These are phyloP conservation scores for Ditula angustiorana DNA, from an alignment of 2,888 invertebrate genomes.

Conservation along the genomic window DNA sequence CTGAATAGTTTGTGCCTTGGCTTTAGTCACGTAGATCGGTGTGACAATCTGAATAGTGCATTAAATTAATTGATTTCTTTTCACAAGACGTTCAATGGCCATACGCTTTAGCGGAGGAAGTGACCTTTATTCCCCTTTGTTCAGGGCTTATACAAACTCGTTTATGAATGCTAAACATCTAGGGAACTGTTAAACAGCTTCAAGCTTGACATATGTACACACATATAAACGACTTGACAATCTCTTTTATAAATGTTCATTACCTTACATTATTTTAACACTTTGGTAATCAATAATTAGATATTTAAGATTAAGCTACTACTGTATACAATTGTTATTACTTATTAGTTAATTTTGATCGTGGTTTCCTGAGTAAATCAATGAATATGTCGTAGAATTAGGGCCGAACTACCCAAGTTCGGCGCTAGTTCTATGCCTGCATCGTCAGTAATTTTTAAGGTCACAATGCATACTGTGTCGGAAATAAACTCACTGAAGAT, in stretches of 20 bases:
- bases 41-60: slow-evolving; percentile 59
- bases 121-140: slow-evolving; percentile 53
- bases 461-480: too few relatives aligned
- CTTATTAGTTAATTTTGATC: too few relatives aligned
- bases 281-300: too few relatives aligned
- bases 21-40: slow-evolving; percentile 54
- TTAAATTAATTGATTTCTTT: slow-evolving; percentile 66
- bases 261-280: slow-evolving; percentile 10
- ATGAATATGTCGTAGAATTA: too few relatives aligned
- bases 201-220: slow-evolving; percentile 6
- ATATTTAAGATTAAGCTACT: too few relatives aligned
- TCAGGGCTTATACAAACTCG: slow-evolving; percentile 22
- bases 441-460: too few relatives aligned
- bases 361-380: too few relatives aligned
- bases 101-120: slow-evolving; percentile 57
- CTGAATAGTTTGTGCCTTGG: slow-evolving; percentile 40
- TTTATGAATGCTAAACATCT: slow-evolving; percentile 32
- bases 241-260: slow-evolving; percentile 15
- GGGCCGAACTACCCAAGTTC: too few relatives aligned
- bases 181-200: slow-evolving; percentile 15
- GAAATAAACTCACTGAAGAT: too few relatives aligned
- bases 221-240: slow-evolving; percentile 14
- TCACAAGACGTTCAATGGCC: slow-evolving; percentile 55
- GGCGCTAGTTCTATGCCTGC: too few relatives aligned
- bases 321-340: too few relatives aligned